These are phyloP conservation scores for Theretra japonica DNA, from an alignment of 2,888 invertebrate species.

Conservation along the genomic window DNA sequence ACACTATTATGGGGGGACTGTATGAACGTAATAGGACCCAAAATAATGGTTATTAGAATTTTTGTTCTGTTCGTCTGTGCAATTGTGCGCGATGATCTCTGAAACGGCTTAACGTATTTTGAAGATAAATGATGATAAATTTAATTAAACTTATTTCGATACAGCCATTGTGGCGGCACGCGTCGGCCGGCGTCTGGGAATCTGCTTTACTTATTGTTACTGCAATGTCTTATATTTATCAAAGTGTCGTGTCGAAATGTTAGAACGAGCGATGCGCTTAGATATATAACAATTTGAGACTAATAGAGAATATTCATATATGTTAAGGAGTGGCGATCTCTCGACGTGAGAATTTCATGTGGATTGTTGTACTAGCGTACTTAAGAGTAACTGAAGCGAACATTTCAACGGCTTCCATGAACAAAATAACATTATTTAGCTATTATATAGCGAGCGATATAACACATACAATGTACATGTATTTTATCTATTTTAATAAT, in stretches of 20 bases:
- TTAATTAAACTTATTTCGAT: background rate
- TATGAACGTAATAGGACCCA: too few species aligned
- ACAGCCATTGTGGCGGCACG: background rate
- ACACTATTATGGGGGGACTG: too few species aligned
- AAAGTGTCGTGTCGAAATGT: background rate
- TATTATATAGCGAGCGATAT: too few species aligned
- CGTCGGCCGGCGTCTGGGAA: conserved; percentile 9
- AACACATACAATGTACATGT: background rate
- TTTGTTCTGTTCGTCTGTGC: too few species aligned
- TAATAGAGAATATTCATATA: conserved; percentile 4
- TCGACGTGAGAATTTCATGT: background rate
- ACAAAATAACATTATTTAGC: too few species aligned
- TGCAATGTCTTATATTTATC: conserved; percentile 1
- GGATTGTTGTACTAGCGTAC: conserved; percentile 17
- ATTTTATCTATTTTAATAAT: background rate
- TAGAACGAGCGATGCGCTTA: background rate
- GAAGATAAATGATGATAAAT: too few species aligned
- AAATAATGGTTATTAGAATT: too few species aligned
- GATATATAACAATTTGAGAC: conserved; percentile 5
- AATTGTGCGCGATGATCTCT: too few species aligned
- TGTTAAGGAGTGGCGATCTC: conserved; percentile 5
- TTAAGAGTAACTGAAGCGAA: background rate
- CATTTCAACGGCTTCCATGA: too few species aligned
- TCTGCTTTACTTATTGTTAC: conserved; percentile 20
- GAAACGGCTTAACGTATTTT: too few species aligned